Conservation (phyloP, 92 coral and sea anemone genomes). For the Actinostola sp. region DNA sequence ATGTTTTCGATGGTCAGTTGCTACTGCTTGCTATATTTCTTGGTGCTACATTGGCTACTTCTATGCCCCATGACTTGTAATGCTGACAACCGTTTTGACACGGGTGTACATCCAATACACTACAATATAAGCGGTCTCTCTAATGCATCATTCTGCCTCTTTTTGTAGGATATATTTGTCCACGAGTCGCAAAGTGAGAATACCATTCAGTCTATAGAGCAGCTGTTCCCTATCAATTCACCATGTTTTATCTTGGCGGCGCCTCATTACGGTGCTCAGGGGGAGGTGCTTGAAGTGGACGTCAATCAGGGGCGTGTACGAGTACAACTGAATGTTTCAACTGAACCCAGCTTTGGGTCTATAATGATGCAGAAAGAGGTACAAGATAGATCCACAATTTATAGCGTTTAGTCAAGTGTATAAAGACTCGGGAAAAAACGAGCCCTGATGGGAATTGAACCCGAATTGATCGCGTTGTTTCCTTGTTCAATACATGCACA, state of each 20-base stretch:
- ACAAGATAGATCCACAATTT: not conserved
- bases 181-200: conserved; percentile 65
- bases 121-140: no score
- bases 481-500: no score
- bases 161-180: conserved; percentile 72
- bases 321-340: conserved; percentile 87
- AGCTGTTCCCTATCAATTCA: conserved; percentile 83
- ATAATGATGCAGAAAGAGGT: conserved; percentile 36
- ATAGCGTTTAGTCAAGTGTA: no score
- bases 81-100: no score
- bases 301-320: conserved; percentile 88
- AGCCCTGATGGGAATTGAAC: no score
- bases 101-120: no score
- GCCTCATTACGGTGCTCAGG: conserved; percentile 92
- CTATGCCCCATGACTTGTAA: no score
- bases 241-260: conserved; percentile 92
- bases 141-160: not conserved
- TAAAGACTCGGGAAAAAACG: no score
- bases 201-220: conserved; percentile 74
- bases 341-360: conserved; percentile 81
- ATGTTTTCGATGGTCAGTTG: no score
- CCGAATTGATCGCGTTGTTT: no score
- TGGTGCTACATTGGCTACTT: no score
- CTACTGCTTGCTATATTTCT: no score
- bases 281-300: conserved; percentile 92